Evolutionary conservation across 2,888 invertebrate species (phyloP), one percentile per base, ranked within the genome.

Genomic region (Thera britannica): DNA sequence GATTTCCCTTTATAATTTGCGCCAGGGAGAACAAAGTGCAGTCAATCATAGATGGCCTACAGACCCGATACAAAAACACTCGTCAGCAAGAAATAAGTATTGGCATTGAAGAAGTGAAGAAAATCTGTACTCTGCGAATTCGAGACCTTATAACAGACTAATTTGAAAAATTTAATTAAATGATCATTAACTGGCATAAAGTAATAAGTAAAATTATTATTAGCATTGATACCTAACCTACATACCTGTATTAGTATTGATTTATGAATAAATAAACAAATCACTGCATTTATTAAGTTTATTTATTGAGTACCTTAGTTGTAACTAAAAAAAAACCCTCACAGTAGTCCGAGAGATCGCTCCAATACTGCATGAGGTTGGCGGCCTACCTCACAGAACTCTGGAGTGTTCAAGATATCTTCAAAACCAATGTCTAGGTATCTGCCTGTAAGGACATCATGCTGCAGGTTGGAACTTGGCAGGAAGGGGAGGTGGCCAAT

Each of bases 301-400:
- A 63, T 58, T 69, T 65, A 64, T 5, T 58, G 68, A 63, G 58
- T 55, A 72, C 73, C 69, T 62, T 36, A 72, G 58, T 74, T 67
- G 76, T 8, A 68, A 58, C 75, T 76, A 76, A 67, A 70, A 2
- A 9, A 75, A 79, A 72, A 60, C 70, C 71, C 75, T 88, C 79
- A 93, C 68, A 93, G 89, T 84, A 97, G 89, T 70, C 97, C 96
- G 58, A 97, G 90, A 62, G 95, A 95, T 81, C 95, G 96, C 86
- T 98, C 98, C 68, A 97, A 93, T 64, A 97, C 94, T 54, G 97
- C 96, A 88, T 98, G 98, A 3, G 98, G 98, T 72, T 97, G 96
- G 9, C 96, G 96, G 82, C 96, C 94, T 60, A 95, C 91, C 93
- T 98, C 98, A 73, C 94, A 93, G 77, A 96, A 94, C 75, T 97